Percentiles rank a stretch among this genome's conserved stretches.
Evolutionary conservation across 2,113 vertebrate genomes (phyloP).

Genomic region (Psilopsiagon aymara): DNA sequence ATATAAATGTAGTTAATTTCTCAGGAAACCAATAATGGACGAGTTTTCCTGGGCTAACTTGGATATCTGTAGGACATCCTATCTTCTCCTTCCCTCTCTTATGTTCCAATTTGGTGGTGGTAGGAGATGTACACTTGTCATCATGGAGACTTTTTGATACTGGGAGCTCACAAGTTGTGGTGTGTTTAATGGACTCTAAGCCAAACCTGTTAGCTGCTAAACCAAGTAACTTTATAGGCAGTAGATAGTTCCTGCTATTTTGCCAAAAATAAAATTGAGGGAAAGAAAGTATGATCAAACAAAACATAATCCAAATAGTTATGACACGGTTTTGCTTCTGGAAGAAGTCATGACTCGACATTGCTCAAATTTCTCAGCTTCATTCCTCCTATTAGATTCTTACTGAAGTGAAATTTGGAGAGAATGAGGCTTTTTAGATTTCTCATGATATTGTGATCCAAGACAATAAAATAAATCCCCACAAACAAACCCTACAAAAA

Average conservation of each 20-base stretch:
- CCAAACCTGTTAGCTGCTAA: neutral
- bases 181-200: neutral
- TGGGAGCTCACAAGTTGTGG: neutral
- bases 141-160: neutral
- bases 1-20: neutral
- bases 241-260: neutral
- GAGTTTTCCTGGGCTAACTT: neutral
- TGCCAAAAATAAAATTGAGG: neutral
- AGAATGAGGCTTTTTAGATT: neutral
- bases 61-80: neutral
- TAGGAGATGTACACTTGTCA: neutral
- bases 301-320: neutral
- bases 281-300: neutral
- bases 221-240: neutral
- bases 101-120: neutral
- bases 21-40: neutral
- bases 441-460: neutral
- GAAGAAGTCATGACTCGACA: neutral
- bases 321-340: fast-evolving
- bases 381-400: neutral
- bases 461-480: neutral
- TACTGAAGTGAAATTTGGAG: neutral
- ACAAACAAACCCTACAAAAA: neutral
- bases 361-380: neutral
- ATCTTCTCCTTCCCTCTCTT: neutral